Base-by-base conservation (phyloP, 1,140 invertebrate species). In the Zaprionus tsacasi region DNA sequence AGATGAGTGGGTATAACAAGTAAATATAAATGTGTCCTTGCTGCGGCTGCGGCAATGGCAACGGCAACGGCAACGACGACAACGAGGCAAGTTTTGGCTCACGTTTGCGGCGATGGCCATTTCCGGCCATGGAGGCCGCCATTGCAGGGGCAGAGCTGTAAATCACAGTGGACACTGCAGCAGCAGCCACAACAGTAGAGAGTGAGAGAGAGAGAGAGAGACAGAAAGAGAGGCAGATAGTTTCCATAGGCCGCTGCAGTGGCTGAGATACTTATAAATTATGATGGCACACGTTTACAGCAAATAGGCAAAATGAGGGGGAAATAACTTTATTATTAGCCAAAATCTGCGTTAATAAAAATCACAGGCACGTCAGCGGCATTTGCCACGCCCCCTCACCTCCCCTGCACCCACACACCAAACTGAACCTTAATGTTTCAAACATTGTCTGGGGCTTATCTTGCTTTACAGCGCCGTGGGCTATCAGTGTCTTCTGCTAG, bases 11-110 rank as follows among this genome's bases (percentile, higher is more conserved):
- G 54, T 63, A 70, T 50, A 59, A 36, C 17, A 40, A 64, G 40
- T 30, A 77, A 88, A 82, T 78, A 87, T 87, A 87, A 87, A 87
- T 88, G 83, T 88, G 83, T 88, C 83, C 85, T 88, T 88, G 83
- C 82, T 88, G 83, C 74, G 85, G 63, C 67, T 80, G 67, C 72
- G 66, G 77, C 69, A 43, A 61, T 70, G 83, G 63, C 67, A 75
- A 61, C 71, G 66, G 77, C 69, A 43, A 63, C 79, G 68, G 68
- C 67, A 65, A 67, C 36, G 56, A 64, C 25, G 56, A 33, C 56
- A 58, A 38, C 40, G 40, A 45, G 40, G 45, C 43, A 63, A 33
- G 52, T 85, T 85, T 85, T 85, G 82, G 70, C 81, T 60, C 79
- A 78, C 79, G 63, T 57, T 57, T 57, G 55, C 55, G 40, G 58